A percentile compares a stretch with the other conserved stretches of the same genome.
These are phyloP conservation scores for Julus scanicus DNA, from an alignment of 2,888 invertebrate genomes.

Conservation along the genomic window DNA sequence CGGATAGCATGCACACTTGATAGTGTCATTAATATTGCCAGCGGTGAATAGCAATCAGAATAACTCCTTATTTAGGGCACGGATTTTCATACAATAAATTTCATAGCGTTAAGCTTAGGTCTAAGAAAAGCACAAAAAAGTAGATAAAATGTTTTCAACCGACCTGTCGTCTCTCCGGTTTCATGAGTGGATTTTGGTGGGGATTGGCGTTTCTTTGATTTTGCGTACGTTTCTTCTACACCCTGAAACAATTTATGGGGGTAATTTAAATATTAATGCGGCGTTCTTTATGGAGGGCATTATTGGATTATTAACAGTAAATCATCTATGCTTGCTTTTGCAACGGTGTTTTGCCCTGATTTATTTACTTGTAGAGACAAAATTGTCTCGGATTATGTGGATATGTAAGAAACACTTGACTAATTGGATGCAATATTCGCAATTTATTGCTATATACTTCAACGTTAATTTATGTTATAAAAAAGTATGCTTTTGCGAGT, in stretches of 20 bases:
- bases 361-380: constrained; percentile 11
- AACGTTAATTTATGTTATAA: neutral
- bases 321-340: neutral
- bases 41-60: constrained; percentile 38
- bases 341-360: neutral
- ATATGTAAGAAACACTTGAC: neutral
- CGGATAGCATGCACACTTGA: neutral
- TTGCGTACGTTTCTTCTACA: constrained; percentile 50
- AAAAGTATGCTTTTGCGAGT: neutral
- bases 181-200: constrained; percentile 51
- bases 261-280: constrained; percentile 48
- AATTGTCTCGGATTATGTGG: neutral
- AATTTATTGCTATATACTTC: neutral
- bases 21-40: neutral
- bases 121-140: too few relatives aligned
- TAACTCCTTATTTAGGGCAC: constrained; percentile 36
- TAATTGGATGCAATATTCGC: neutral
- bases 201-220: constrained; percentile 46
- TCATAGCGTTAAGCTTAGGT: neutral
- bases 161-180: constrained; percentile 49
- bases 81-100: constrained; percentile 34
- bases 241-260: constrained; percentile 40
- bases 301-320: constrained; percentile 38
- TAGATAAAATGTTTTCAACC: neutral
- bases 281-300: neutral